Conservation (phyloP, 2,888 invertebrate genomes). For the Syritta pipiens region DNA sequence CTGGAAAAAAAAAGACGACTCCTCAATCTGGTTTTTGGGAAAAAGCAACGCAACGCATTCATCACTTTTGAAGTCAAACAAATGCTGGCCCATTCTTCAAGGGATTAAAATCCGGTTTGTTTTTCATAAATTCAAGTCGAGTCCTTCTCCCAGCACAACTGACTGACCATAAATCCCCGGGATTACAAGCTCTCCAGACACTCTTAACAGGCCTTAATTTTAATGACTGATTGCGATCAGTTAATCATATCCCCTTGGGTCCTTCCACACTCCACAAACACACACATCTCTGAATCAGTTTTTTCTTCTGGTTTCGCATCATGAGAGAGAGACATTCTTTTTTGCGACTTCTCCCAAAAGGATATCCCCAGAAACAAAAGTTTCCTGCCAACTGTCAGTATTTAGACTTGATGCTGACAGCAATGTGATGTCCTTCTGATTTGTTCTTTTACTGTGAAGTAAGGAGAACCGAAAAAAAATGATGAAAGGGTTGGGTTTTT, state of each 20-base stretch:
- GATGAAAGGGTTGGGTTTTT: slow-evolving; percentile 2
- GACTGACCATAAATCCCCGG: background rate
- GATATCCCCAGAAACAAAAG: slow-evolving; percentile 32
- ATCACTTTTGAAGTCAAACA: no score
- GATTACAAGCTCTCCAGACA: background rate
- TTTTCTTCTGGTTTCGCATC: background rate
- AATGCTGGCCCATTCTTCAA: no score
- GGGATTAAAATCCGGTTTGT: no score
- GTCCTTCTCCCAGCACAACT: background rate
- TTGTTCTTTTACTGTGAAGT: slow-evolving; percentile 36
- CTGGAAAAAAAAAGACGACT: no score
- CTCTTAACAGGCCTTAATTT: slow-evolving; percentile 1
- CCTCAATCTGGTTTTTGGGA: no score
- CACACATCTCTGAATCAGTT: background rate
- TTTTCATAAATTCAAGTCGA: no score
- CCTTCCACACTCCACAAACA: background rate
- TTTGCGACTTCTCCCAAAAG: slow-evolving; percentile 2
- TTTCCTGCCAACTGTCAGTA: slow-evolving; percentile 53
- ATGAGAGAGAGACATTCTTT: no score
- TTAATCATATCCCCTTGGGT: background rate
- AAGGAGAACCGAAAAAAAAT: slow-evolving; percentile 19
- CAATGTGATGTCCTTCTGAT: slow-evolving; percentile 59
- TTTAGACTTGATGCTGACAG: slow-evolving; percentile 62
- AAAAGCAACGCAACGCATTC: no score
- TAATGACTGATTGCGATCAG: slow-evolving; percentile 4